Percentiles rank a stretch among this genome's conserved stretches.
phyloP scores from a whole-genome alignment of 2,113 vertebrate species.

The Sinocyclocheilus anophthalmus region DNA sequence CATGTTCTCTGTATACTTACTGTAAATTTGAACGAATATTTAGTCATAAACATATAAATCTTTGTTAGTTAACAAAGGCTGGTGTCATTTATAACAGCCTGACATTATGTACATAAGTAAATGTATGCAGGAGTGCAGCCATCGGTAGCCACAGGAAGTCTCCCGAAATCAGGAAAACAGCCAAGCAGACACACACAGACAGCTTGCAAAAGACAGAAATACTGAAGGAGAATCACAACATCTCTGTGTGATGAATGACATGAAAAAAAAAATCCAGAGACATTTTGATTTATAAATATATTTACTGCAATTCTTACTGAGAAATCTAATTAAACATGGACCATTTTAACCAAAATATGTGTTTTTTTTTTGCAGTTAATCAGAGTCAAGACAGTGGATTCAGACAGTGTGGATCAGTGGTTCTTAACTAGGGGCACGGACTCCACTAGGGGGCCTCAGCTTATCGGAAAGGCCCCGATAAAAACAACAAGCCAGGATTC shows the following conservation, averaged over 20 bases:
- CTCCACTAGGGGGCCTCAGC: too few relatives aligned
- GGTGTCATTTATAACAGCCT: slow-evolving; percentile 21
- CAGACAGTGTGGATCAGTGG: too few relatives aligned
- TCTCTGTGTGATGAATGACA: neutral
- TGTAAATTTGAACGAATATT: neutral
- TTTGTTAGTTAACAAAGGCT: slow-evolving; percentile 2
- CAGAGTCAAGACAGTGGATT: too few relatives aligned
- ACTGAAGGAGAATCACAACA: slow-evolving; percentile 7
- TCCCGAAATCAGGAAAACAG: slow-evolving; percentile 5
- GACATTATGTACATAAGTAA: slow-evolving; percentile 17
- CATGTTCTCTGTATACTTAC: neutral
- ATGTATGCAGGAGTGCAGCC: slow-evolving; percentile 25
- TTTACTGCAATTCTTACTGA: too few relatives aligned
- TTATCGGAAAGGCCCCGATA: too few relatives aligned
- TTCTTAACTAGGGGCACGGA: too few relatives aligned
- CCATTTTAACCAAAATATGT: too few relatives aligned
- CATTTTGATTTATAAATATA: neutral
- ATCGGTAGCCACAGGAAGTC: slow-evolving; percentile 18
- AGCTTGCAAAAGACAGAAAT: neutral
- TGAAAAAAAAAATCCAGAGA: neutral
- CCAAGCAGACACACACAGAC: neutral
- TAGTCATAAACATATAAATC: slow-evolving; percentile 7
- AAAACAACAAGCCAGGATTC: too few relatives aligned
- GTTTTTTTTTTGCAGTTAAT: too few relatives aligned
- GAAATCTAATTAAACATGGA: too few relatives aligned